These are phyloP conservation scores for Drosophila pseudotalamancana DNA, from an alignment of 2,888 invertebrate genomes.

Conservation along the genomic window DNA sequence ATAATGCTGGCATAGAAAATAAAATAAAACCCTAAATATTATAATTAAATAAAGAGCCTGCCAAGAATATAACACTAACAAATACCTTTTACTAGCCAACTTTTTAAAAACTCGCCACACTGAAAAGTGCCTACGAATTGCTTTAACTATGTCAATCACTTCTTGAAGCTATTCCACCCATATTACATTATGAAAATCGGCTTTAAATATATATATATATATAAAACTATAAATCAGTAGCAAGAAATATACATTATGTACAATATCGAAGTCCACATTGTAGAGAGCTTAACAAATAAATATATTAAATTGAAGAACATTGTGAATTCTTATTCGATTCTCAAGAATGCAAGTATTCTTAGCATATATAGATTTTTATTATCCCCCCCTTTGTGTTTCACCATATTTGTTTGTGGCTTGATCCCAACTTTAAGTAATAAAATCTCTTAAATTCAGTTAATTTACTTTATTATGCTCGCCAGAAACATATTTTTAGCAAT, in stretches of 20 bases:
- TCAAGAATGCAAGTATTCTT: background rate
- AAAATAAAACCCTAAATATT: background rate
- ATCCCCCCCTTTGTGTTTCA: too few species aligned
- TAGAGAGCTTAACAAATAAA: slow-evolving; percentile 60
- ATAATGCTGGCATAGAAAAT: too few species aligned
- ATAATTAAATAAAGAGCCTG: slow-evolving; percentile 3
- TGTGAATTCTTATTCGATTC: background rate
- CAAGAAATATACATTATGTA: slow-evolving; percentile 28
- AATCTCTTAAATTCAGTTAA: too few species aligned
- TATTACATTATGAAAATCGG: slow-evolving; percentile 10
- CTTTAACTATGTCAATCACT: slow-evolving; percentile 30
- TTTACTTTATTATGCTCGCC: too few species aligned
- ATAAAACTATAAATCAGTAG: slow-evolving; percentile 22
- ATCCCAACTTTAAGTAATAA: too few species aligned
- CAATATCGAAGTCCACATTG: slow-evolving; percentile 53
- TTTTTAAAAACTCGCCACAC: slow-evolving; percentile 38
- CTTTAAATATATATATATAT: slow-evolving; percentile 24
- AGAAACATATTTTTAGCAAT: background rate
- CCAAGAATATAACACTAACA: background rate
- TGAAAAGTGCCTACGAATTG: slow-evolving; percentile 60
- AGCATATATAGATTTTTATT: background rate
- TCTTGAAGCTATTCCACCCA: slow-evolving; percentile 18
- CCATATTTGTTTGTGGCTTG: too few species aligned
- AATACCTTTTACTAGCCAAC: slow-evolving; percentile 18
- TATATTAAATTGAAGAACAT: slow-evolving; percentile 25